Percentiles rank a stretch among this genome's conserved stretches.
phyloP scores from a whole-genome alignment of 1,140 invertebrate genomes.

The Drosophila sulfurigaster region DNA sequence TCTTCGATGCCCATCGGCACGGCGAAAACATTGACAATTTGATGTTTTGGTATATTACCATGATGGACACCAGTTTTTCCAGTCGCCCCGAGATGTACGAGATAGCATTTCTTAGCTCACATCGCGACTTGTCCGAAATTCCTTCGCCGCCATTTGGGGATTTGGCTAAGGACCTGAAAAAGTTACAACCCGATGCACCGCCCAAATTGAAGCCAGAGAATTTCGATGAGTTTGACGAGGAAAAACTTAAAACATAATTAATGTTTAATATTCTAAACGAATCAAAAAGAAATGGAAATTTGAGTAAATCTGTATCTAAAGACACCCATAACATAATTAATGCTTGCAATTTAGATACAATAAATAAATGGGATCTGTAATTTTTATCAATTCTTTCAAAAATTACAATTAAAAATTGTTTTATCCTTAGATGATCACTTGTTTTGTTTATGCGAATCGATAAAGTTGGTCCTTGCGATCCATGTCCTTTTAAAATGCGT shows the following conservation, averaged over 20 bases:
- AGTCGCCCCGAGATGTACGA: constrained; percentile 47
- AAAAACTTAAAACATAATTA: background rate
- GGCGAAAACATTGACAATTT: constrained; percentile 35
- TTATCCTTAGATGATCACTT: no score
- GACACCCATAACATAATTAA: no score
- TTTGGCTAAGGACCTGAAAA: background rate
- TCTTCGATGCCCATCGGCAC: constrained; percentile 59
- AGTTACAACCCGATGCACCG: no score
- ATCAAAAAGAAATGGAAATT: no score
- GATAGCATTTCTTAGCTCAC: constrained; percentile 40
- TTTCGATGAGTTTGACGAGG: background rate
- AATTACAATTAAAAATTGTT: no score
- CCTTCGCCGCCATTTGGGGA: constrained; percentile 2
- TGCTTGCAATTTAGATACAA: no score
- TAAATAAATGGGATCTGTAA: no score
- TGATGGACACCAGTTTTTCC: constrained; percentile 41
- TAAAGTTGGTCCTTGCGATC: no score
- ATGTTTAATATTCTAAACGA: background rate
- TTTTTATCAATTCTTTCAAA: no score
- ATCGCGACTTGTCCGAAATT: background rate
- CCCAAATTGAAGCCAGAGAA: background rate
- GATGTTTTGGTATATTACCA: constrained; percentile 45
- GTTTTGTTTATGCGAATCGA: no score
- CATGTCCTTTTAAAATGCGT: no score
- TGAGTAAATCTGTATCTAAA: no score